A percentile compares a stretch with the other conserved stretches of the same genome.
These are phyloP conservation scores for Pipa parva DNA, from an alignment of 2,113 vertebrate species.

Conservation along the genomic window DNA sequence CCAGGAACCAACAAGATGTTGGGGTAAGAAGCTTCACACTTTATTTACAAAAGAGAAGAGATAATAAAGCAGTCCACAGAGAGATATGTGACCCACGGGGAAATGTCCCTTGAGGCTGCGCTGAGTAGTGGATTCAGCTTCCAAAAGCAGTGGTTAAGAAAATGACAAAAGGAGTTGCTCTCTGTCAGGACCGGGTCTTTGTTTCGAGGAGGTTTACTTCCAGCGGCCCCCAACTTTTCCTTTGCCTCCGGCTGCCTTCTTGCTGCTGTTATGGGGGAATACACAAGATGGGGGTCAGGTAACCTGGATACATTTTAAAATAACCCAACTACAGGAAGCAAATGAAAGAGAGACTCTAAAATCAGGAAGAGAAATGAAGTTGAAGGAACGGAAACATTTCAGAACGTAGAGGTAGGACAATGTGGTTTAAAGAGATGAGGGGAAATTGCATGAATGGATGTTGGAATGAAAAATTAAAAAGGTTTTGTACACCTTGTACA, in stretches of 20 bases:
- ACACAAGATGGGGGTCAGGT: constrained; percentile 27
- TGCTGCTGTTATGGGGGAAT: constrained; percentile 84
- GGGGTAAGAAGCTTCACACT: constrained; percentile 34
- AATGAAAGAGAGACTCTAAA: background rate
- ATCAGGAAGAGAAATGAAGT: background rate
- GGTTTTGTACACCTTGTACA: too few relatives aligned
- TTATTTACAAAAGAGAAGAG: constrained; percentile 41
- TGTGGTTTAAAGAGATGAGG: too few relatives aligned
- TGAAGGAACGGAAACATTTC: background rate
- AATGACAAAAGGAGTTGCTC: constrained; percentile 45
- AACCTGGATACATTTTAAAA: background rate
- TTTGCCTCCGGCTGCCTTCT: constrained; percentile 76
- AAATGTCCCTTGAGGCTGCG: constrained; percentile 16
- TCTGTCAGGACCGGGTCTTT: constrained; percentile 38
- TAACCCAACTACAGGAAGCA: background rate
- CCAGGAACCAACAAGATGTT: background rate
- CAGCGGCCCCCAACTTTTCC: constrained; percentile 84
- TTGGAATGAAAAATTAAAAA: too few relatives aligned
- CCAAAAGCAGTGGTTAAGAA: constrained; percentile 43
- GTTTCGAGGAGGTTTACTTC: constrained; percentile 68
- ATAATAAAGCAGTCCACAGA: constrained; percentile 30
- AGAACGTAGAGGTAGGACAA: background rate
- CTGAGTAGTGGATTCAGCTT: constrained; percentile 47
- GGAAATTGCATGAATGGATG: too few relatives aligned
- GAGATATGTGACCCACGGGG: constrained; percentile 11